Percentiles rank a stretch among this genome's conserved stretches.
Conservation (phyloP, 1,140 invertebrate genomes). For the Drosophila triauraria region DNA sequence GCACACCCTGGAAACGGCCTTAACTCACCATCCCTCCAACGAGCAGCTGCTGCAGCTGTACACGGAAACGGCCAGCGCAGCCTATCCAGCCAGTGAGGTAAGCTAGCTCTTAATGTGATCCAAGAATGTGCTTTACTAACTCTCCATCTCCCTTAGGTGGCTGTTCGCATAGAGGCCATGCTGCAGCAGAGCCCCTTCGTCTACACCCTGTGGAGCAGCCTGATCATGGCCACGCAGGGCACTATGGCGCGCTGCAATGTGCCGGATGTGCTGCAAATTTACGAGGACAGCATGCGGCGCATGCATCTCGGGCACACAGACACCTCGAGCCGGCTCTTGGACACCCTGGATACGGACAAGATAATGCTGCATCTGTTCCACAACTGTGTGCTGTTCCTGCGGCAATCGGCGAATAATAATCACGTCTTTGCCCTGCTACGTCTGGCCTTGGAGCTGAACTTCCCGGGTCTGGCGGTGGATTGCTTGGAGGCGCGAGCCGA, state of each 20-base stretch:
- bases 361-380: constrained; percentile 86
- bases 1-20: constrained; percentile 39
- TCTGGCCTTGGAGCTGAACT: constrained; percentile 87
- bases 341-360: constrained; percentile 72
- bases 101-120: too few relatives aligned
- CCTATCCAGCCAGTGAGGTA: constrained; percentile 66
- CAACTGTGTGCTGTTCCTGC: constrained; percentile 88
- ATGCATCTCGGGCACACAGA: constrained; percentile 85
- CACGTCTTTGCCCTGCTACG: constrained; percentile 88
- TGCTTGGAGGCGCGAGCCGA: constrained; percentile 84
- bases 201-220: constrained; percentile 87
- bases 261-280: constrained; percentile 86
- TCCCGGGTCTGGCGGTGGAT: constrained; percentile 83
- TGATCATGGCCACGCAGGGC: constrained; percentile 87
- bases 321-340: not conserved
- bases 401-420: constrained; percentile 88
- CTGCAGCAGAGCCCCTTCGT: constrained; percentile 86
- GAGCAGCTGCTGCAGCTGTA: constrained; percentile 87
- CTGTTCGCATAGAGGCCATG: constrained; percentile 84
- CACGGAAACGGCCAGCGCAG: constrained; percentile 42
- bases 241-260: constrained; percentile 88
- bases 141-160: constrained; percentile 87
- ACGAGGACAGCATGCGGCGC: constrained; percentile 86
- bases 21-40: constrained; percentile 85
- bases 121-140: constrained; percentile 62